Conservation (phyloP, 1,140 invertebrate genomes). For the Aphis gossypii region DNA sequence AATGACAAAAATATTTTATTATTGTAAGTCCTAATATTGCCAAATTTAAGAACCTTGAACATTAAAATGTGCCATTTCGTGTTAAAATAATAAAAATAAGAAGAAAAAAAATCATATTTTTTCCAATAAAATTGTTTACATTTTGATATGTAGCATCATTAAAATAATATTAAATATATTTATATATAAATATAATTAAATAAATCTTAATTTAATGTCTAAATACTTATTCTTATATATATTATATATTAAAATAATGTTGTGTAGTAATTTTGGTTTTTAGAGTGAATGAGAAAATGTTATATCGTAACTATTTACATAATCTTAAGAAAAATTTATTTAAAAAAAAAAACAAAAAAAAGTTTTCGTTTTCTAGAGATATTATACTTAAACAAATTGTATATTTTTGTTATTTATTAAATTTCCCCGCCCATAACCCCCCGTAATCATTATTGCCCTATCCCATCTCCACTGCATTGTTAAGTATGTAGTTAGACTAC, state of each 20-base stretch:
- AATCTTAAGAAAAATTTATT: conserved; percentile 53
- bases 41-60: conserved; percentile 49
- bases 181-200: conserved; percentile 54
- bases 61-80: conserved; percentile 58
- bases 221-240: conserved; percentile 58
- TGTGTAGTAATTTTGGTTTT: conserved; percentile 58
- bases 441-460: conserved; percentile 42
- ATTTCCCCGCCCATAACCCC: conserved; percentile 36
- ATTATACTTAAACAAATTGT: conserved; percentile 58
- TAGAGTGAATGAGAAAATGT: conserved; percentile 57
- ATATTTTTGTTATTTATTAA: conserved; percentile 58
- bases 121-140: conserved; percentile 55
- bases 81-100: conserved; percentile 24
- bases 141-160: conserved; percentile 57
- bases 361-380: conserved; percentile 58
- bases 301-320: conserved; percentile 56
- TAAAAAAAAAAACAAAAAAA: conserved; percentile 37
- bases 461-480: conserved; percentile 50
- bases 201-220: conserved; percentile 56
- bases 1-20: conserved; percentile 50
- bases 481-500: conserved; percentile 54
- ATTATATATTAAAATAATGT: conserved; percentile 56
- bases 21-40: conserved; percentile 56
- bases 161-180: conserved; percentile 51
- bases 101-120: conserved; percentile 44